Evolutionary conservation across 2,113 vertebrate genomes (phyloP).

Genomic region (Apteryx mantelli): DNA sequence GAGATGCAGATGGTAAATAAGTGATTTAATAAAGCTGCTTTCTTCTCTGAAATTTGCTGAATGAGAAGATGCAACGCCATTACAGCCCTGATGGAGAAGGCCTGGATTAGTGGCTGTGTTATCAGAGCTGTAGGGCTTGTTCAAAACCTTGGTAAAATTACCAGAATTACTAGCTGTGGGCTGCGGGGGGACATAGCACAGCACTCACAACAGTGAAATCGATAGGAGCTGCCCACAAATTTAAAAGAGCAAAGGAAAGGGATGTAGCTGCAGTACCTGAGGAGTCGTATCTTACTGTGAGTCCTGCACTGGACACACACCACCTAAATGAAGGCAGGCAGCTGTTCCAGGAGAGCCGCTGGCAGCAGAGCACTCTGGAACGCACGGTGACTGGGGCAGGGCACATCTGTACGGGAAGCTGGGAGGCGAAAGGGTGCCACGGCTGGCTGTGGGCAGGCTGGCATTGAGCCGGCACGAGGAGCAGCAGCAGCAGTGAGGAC

Average conservation of each 20-base stretch:
- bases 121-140: neutral
- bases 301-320: neutral
- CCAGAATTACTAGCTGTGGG: neutral
- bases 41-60: neutral
- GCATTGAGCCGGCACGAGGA: neutral
- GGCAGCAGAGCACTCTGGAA: neutral
- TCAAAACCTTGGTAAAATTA: neutral
- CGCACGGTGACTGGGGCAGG: neutral
- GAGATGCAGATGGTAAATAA: neutral
- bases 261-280: neutral
- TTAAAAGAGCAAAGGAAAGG: neutral
- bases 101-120: neutral
- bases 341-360: neutral
- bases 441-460: neutral
- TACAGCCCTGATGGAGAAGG: neutral
- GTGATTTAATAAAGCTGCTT: neutral
- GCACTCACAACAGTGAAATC: neutral
- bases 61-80: neutral
- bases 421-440: neutral
- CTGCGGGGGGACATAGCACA: too few species aligned
- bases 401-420: fast-evolving
- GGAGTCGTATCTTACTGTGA: fast-evolving
- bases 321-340: neutral
- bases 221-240: neutral
- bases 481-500: neutral